These are phyloP conservation scores for Drosophila longiperda DNA, from an alignment of 2,888 invertebrate species.

Conservation along the genomic window DNA sequence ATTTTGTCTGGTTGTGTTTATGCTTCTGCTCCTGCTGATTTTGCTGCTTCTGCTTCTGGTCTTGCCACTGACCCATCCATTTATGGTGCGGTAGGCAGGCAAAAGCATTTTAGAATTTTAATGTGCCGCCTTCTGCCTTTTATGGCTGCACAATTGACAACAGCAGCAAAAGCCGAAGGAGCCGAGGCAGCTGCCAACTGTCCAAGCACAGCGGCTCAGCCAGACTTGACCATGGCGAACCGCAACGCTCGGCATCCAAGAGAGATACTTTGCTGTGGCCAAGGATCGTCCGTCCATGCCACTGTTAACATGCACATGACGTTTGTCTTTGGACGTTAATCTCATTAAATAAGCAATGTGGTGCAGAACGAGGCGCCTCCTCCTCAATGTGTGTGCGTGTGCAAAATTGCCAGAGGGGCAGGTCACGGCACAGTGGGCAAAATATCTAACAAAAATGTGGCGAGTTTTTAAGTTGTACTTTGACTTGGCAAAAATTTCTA, in stretches of 20 bases:
- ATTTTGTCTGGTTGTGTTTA: conserved; percentile 46
- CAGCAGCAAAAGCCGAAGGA: conserved; percentile 21
- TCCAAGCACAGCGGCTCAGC: conserved; percentile 18
- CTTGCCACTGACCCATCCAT: conserved; percentile 40
- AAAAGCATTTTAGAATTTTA: conserved; percentile 80
- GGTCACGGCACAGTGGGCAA: conserved; percentile 31
- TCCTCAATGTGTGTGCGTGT: conserved; percentile 20
- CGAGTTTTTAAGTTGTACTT: not conserved
- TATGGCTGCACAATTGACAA: conserved; percentile 72
- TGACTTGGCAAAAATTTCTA: not conserved
- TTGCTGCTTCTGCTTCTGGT: conserved; percentile 13
- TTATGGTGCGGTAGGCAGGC: conserved; percentile 65
- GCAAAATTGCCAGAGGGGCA: conserved; percentile 41
- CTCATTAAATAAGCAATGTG: conserved; percentile 83
- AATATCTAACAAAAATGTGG: not conserved
- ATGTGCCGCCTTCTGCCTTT: conserved; percentile 78
- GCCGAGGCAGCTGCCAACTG: conserved; percentile 69
- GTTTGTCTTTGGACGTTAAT: conserved; percentile 83
- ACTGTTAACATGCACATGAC: conserved; percentile 81
- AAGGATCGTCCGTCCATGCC: conserved; percentile 32
- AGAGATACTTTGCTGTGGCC: conserved; percentile 59
- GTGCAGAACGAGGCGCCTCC: conserved; percentile 52
- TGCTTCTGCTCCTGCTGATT: conserved; percentile 23
- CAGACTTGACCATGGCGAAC: conserved; percentile 47
- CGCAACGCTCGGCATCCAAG: conserved; percentile 48